phyloP scores from a whole-genome alignment of 2,113 vertebrate species.

The Sceloporus undulatus region DNA sequence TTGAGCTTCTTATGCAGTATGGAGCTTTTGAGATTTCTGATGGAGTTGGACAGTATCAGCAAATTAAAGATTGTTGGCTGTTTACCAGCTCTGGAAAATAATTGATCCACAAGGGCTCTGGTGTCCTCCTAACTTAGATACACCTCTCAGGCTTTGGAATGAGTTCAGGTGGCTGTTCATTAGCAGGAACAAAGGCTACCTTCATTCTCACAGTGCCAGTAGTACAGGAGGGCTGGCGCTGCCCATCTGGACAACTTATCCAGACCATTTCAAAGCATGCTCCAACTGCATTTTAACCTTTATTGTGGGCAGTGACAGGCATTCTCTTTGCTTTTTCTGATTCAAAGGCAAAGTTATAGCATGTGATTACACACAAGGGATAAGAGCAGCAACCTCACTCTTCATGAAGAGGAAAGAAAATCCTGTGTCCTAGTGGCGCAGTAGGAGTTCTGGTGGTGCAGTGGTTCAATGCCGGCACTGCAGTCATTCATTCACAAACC shows the following conservation, averaged over 20 bases:
- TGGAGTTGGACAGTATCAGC: background rate
- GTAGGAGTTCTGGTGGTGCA: no score
- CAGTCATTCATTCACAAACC: no score
- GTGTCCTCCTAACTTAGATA: background rate
- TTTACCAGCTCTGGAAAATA: constrained; percentile 18
- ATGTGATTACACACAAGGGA: no score
- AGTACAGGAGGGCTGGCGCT: background rate
- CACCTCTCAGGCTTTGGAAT: background rate
- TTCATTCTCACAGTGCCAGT: background rate
- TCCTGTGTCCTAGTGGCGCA: no score
- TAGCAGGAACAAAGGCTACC: background rate
- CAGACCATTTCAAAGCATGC: background rate
- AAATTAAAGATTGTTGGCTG: background rate
- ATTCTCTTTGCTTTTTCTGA: background rate
- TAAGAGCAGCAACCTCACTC: background rate
- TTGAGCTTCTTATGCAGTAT: background rate
- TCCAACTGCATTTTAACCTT: background rate
- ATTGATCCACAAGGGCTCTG: constrained; percentile 21
- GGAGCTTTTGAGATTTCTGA: background rate
- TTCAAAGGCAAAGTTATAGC: background rate
- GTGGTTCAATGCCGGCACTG: no score
- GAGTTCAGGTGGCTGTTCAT: background rate
- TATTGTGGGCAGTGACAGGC: background rate
- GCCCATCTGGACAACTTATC: background rate
- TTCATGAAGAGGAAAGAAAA: background rate